Conservation (phyloP, 2,797 vertebrate species). For the Podargus strigoides region DNA sequence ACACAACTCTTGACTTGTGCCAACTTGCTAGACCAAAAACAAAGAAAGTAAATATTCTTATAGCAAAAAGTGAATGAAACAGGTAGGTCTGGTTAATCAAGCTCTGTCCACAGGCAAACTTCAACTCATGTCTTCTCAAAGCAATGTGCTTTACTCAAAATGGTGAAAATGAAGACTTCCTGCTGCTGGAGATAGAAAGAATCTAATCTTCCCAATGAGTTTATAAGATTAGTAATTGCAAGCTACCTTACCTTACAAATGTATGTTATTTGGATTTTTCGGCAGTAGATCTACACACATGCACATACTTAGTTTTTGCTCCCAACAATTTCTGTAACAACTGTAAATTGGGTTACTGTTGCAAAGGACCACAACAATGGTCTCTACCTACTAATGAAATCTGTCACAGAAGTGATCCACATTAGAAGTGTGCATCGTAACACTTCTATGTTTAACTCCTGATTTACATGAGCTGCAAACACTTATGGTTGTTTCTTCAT, state of each 20-base stretch:
- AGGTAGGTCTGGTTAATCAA: conserved; percentile 32
- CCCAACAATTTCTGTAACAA: conserved; percentile 17
- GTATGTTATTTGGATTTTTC: not conserved
- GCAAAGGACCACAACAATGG: not conserved
- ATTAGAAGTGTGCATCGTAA: not conserved
- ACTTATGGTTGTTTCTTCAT: not conserved
- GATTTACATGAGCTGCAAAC: too few species aligned
- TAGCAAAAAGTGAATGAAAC: conserved; percentile 17
- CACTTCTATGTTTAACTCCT: too few species aligned
- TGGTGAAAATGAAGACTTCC: conserved; percentile 30
- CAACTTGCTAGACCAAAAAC: conserved; percentile 56
- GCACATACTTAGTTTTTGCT: conserved; percentile 63
- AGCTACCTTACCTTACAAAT: conserved; percentile 83
- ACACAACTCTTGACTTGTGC: conserved; percentile 56
- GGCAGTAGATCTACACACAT: not conserved
- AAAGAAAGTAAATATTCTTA: conserved; percentile 46
- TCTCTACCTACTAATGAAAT: not conserved
- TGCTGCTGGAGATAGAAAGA: conserved; percentile 42
- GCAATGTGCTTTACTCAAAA: conserved; percentile 26
- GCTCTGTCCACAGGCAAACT: conserved; percentile 41
- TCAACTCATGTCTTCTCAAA: conserved; percentile 16
- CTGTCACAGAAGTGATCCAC: not conserved
- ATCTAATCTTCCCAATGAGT: conserved; percentile 37
- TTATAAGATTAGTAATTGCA: conserved; percentile 34
- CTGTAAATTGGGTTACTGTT: not conserved